Base-by-base conservation (phyloP, 2,113 vertebrate genomes). In the Cyrtonyx montezumae region DNA sequence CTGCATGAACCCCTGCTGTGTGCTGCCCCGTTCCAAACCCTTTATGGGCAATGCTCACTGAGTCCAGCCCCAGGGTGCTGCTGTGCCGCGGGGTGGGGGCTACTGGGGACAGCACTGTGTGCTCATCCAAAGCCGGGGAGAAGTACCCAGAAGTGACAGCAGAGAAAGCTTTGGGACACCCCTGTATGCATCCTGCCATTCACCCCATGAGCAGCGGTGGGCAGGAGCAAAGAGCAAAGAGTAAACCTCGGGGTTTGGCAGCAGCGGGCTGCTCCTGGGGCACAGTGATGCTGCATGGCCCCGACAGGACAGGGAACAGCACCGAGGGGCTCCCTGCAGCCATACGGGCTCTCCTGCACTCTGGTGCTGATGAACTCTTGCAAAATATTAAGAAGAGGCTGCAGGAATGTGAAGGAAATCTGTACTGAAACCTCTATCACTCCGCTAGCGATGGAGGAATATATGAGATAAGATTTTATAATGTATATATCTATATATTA, bases 371-470 rank as follows among this genome's bases (percentile, higher is more conserved):
- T 85, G 83, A 65, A 28, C 48, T 56, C 79, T 85, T 79, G 45
- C 77, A 77, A 75, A 94, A 48, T 53, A 79, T 73, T 87, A 88
- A 37, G 28, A 18, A 91, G 66, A 75, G 23, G 30, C 90, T 92
- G 36, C 84, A 80, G 70, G 28, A 92, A 73, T 6, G 1, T 37
- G 84, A 82, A 79, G 77, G 28, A 81, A 91, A 95, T 76, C 34
- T 53, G 40, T 0, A 51, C 78, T 0, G 0, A 90, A 91, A 49
- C 30, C 55, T 90, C 88, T 12, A 8, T 61, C 1, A 0, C 79
- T 95, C 90, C 88, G 66, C 14, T 96, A 48, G 55, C 11, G 13
- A 85, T 1, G 46, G 88, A 93, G 77, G 75, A 86, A 63, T 77
- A 69, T 84, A 63, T 13, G 25, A 87, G 79, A 67, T 20, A 37